These are phyloP conservation scores for Dipodomys spectabilis DNA, from an alignment of 2,113 vertebrate species.

Conservation along the genomic window DNA sequence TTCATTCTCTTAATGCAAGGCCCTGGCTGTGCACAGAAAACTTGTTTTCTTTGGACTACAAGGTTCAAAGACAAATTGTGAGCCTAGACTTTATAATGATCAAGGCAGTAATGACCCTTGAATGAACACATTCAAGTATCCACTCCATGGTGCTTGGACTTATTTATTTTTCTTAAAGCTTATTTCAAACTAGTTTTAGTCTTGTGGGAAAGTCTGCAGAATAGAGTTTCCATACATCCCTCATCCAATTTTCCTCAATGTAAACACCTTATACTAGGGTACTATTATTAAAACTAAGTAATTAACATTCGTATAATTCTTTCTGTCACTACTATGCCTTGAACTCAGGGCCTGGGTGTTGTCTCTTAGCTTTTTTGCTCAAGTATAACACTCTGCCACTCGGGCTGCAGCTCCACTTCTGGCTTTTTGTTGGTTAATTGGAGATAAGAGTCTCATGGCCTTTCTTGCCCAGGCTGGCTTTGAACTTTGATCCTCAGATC, in stretches of 20 bases:
- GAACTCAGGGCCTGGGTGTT: no score
- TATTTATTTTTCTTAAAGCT: neutral
- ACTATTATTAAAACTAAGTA: neutral
- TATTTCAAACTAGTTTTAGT: neutral
- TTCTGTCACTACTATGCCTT: no score
- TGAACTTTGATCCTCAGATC: no score
- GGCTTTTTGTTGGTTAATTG: no score
- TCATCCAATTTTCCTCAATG: neutral
- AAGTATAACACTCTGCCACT: no score
- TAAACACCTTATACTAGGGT: neutral
- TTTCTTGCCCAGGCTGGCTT: no score
- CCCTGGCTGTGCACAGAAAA: neutral
- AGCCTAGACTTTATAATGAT: conserved; percentile 16
- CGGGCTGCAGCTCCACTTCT: no score
- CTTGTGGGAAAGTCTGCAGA: neutral
- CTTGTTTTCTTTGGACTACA: neutral
- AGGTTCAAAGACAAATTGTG: neutral
- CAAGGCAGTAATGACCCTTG: neutral
- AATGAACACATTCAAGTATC: neutral
- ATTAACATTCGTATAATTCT: neutral
- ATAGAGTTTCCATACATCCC: neutral
- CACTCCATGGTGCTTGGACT: neutral
- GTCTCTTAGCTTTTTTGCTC: no score
- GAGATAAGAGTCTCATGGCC: no score
- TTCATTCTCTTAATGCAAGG: conserved; percentile 10